Conservation (phyloP, 2,797 vertebrate genomes). For the Neosalanx taihuensis region DNA sequence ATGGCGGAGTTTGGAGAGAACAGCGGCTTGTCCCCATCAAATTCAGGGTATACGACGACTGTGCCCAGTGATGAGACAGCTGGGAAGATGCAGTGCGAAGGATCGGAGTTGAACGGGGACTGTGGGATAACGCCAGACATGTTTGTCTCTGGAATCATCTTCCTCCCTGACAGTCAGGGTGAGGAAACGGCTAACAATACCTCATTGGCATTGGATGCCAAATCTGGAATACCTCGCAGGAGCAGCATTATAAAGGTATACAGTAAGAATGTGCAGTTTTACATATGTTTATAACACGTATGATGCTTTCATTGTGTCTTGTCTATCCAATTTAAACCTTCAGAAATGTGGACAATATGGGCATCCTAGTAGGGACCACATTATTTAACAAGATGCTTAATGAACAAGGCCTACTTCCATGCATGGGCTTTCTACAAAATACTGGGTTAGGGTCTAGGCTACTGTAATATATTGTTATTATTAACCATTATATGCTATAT, state of each 20-base stretch:
- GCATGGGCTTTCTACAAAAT: too few species aligned
- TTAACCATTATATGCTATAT: too few species aligned
- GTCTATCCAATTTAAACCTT: too few species aligned
- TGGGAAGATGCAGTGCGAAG: conserved; percentile 76
- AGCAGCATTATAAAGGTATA: conserved; percentile 97
- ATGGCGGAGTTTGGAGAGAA: conserved; percentile 91
- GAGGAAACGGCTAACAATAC: conserved; percentile 58
- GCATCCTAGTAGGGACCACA: too few species aligned
- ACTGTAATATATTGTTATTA: too few species aligned
- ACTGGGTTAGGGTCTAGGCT: too few species aligned
- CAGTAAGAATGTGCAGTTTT: conserved; percentile 8
- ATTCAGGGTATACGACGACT: conserved; percentile 69
- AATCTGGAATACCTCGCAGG: conserved; percentile 86
- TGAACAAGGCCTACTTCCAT: too few species aligned
- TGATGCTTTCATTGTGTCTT: too few species aligned
- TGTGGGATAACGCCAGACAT: conserved; percentile 76
- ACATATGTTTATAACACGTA: background rate
- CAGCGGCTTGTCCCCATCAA: conserved; percentile 76
- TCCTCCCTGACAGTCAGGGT: conserved; percentile 72
- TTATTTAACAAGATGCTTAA: too few species aligned
- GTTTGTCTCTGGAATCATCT: conserved; percentile 55
- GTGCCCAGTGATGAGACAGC: conserved; percentile 72
- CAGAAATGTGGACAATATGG: too few species aligned
- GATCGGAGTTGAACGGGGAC: conserved; percentile 87
- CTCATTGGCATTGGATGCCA: conserved; percentile 70